Evolutionary conservation across 1,140 invertebrate species (phyloP), one percentile per base, ranked within the genome.

Genomic region (Sitophilus oryzae): DNA sequence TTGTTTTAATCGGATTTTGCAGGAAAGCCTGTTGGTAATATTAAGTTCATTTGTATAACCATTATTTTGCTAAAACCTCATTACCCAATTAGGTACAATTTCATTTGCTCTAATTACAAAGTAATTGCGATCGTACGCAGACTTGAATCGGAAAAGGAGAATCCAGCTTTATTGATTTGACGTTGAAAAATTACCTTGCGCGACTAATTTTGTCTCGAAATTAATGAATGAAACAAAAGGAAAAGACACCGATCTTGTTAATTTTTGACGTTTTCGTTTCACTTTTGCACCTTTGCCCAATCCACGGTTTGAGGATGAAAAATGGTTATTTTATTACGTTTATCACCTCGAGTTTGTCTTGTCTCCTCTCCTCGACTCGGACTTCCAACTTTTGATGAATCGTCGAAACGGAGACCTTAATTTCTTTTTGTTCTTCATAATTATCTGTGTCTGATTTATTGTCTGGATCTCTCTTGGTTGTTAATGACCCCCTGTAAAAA

Each of bases 161-260:
- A 40, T n/a, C 5, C 14, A 20, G 14, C 14, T 5, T 14, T 40
- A 40, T 20, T 40, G 38, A 40, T 40, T 40, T 40, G 38, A 40
- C 38, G 38, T 20, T 15, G 38, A 40, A 5, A 40, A 40, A 40
- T 40, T 40, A 40, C 18, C 5, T 15, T 40, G 5, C 5, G 5
- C 38, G 14, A 14, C 38, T 40, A 40, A 40, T 40, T 40, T 40
- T 15, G 38, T 15, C 5, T 40, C 18, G 19, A 40, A 40, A 40
- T 15, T 40, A 20, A 40, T 40, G 38, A 14, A 20, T 6, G 14
- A 40, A 40, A 40, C 38, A 40, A 40, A 40, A 40, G 38, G 14
- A 40, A 30, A 30, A 5, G 38, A 20, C 18, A 20, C 38, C 38
- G 38, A 14, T 40, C n/a, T 40, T 40, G 38, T 40, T 40, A 40